Percentiles rank a stretch among this genome's conserved stretches.
These are phyloP conservation scores for Percopsis transmontana DNA, from an alignment of 2,113 vertebrate species.

Conservation along the genomic window DNA sequence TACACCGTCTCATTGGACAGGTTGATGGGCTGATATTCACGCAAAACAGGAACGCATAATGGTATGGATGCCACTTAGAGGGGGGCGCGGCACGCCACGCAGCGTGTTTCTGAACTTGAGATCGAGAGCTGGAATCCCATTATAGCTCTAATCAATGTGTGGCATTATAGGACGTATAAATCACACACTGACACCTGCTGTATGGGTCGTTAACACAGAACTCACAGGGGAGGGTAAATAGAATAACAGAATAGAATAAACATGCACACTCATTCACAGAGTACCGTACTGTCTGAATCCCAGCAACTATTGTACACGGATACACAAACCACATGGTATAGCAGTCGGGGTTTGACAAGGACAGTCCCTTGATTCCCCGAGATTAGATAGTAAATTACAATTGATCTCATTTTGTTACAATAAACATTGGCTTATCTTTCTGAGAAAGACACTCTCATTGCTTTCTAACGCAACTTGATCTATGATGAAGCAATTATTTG, in stretches of 20 bases:
- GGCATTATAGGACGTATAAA: slow-evolving; percentile 76
- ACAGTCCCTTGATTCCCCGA: no score
- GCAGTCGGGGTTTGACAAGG: slow-evolving; percentile 25
- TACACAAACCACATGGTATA: slow-evolving; percentile 3
- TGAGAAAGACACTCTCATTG: slow-evolving; percentile 15
- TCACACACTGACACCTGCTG: slow-evolving; percentile 71
- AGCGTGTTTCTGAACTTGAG: slow-evolving; percentile 27
- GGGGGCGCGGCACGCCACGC: slow-evolving; percentile 31
- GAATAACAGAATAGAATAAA: slow-evolving; percentile 59
- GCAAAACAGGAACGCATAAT: slow-evolving; percentile 37
- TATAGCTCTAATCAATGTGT: slow-evolving; percentile 74
- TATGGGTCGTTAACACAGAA: slow-evolving; percentile 69
- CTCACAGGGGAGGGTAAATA: slow-evolving; percentile 50
- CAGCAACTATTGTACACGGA: no score
- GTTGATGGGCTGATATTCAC: slow-evolving; percentile 44
- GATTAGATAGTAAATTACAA: no score
- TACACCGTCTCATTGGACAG: slow-evolving; percentile 43
- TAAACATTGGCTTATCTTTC: slow-evolving; percentile 38
- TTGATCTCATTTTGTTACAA: slow-evolving; percentile 25
- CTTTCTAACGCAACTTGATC: slow-evolving; percentile 60
- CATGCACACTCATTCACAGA: slow-evolving; percentile 46
- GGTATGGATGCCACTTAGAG: slow-evolving; percentile 30
- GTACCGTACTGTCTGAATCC: slow-evolving; percentile 48
- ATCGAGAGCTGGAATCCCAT: slow-evolving; percentile 64
- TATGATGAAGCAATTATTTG: slow-evolving; percentile 59